These are phyloP conservation scores for Zaprionus lachaisei DNA, from an alignment of 1,140 invertebrate species.

Conservation along the genomic window DNA sequence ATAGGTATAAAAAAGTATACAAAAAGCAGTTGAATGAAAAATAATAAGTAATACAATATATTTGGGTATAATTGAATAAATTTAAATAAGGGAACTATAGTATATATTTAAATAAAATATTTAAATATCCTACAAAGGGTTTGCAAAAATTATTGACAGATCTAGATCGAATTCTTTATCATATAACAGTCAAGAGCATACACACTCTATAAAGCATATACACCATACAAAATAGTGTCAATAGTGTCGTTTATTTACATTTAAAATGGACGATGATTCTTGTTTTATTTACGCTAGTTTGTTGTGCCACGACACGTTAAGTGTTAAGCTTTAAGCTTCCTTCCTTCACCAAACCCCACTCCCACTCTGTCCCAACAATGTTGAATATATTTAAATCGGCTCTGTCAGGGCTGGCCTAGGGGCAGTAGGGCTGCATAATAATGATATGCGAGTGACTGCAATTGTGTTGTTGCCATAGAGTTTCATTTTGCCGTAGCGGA, in stretches of 20 bases:
- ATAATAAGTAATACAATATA: too few relatives aligned
- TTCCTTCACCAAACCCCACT: neutral
- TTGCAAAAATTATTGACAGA: too few relatives aligned
- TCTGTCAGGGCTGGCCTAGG: constrained; percentile 1
- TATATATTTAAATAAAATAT: too few relatives aligned
- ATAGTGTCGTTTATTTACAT: neutral
- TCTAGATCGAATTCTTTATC: neutral
- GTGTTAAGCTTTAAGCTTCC: neutral
- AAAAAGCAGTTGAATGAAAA: too few relatives aligned
- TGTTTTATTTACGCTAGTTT: neutral
- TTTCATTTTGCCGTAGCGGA: constrained; percentile 15
- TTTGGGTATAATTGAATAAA: too few relatives aligned
- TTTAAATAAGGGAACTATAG: too few relatives aligned
- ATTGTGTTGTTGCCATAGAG: constrained; percentile 29
- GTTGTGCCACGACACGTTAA: neutral
- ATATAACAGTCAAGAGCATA: too few relatives aligned
- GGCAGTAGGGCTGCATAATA: constrained; percentile 9
- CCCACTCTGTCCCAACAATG: neutral
- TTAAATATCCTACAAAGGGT: too few relatives aligned
- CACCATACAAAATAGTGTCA: neutral
- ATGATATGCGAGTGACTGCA: constrained; percentile 24
- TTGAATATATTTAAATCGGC: constrained; percentile 37
- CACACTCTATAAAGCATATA: neutral
- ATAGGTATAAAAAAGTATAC: accelerated
- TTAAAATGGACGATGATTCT: neutral